Evolutionary conservation across 2,888 invertebrate genomes (phyloP), one percentile per base, ranked within the genome.

Genomic region (Melipona bicolor): DNA sequence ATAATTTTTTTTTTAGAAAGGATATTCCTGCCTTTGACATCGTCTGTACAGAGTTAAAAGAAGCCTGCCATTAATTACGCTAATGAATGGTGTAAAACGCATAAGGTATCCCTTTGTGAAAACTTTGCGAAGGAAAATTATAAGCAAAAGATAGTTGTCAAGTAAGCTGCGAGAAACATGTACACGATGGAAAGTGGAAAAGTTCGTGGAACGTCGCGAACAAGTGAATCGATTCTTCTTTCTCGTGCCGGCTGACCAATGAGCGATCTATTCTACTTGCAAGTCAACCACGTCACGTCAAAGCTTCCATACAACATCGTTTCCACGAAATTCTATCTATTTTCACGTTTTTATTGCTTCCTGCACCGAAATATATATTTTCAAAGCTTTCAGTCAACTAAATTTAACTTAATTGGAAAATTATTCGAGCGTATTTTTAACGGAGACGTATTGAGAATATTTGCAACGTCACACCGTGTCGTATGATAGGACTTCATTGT

Each of bases 201-300:
- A 54, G 13, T 72, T 73, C 32, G 17, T 36, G 43, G 3, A 54
- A 52, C 52, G 17, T 17, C 11, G 13, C 32, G 21, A 62, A 21
- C 15, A n/a, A 56, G 64, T 43, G 21, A 27, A 62, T 13, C 61
- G 5, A 36, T 9, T 32, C 4, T 4, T n/a, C 3, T 24, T 3
- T 15, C 6, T 6, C 5, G 36, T 50, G 24, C 21, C 4, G 82
- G 27, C 75, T 68, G 82, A 27, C 50, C 61, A 56, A 68, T 43
- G 82, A 62, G 1, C n/a, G 71, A 54, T 24, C 43, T 56, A n/a
- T 56, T 56, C 82, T 68, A 83, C 82, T 83, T 52, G 21, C 4
- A 36, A 17, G 49, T 15, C 4, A 4, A 54, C n/a, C 24, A 5
- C 36, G 50, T 11, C 17, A 24, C 27, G 4, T 32, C 2, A 4